phyloP scores from a whole-genome alignment of 2,888 invertebrate species.

The Lottia gigantea region DNA sequence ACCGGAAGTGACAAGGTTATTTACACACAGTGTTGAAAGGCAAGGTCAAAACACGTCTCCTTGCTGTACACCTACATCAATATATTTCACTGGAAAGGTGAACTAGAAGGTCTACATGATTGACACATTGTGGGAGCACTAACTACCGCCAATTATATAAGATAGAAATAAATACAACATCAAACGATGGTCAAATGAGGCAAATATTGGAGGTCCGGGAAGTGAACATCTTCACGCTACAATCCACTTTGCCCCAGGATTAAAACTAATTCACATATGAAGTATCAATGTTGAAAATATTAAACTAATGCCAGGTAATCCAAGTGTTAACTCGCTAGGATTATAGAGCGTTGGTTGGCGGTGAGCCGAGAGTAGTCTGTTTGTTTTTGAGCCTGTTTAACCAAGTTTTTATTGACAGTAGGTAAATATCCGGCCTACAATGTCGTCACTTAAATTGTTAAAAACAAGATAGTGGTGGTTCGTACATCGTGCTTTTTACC shows the following conservation, averaged over 20 bases:
- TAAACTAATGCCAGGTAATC: background rate
- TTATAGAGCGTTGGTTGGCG: conserved; percentile 3
- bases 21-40: too few species aligned
- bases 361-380: background rate
- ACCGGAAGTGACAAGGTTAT: too few species aligned
- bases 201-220: background rate
- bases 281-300: conserved; percentile 2
- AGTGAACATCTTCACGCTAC: background rate
- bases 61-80: too few species aligned
- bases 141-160: background rate
- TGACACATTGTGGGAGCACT: too few species aligned
- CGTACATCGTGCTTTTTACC: too few species aligned
- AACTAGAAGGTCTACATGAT: too few species aligned
- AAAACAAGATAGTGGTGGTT: too few species aligned
- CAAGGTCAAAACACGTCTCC: too few species aligned
- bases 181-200: background rate
- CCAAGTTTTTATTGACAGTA: background rate
- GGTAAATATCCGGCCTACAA: conserved; percentile 3
- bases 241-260: background rate
- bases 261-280: background rate
- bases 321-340: background rate
- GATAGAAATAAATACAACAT: background rate
- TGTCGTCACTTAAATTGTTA: too few species aligned
- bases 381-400: conserved; percentile 1
- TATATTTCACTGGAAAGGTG: too few species aligned